Percentiles rank a stretch among this genome's conserved stretches.
phyloP scores from a whole-genome alignment of 2,113 vertebrate species.

The Hassar affinis region DNA sequence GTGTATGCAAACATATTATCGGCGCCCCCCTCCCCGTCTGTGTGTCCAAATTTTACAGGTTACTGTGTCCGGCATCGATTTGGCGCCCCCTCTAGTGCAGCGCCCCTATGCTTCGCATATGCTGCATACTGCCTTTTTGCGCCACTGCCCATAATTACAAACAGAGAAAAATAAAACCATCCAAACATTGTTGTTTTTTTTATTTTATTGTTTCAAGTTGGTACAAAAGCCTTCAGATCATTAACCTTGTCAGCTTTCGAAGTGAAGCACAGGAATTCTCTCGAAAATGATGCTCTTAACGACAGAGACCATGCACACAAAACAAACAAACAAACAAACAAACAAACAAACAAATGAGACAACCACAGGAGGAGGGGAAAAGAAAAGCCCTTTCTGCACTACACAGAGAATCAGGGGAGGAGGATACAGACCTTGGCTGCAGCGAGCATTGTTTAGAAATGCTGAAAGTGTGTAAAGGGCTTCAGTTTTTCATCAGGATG shows the following conservation, averaged over 20 bases:
- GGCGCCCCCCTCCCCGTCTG: too few relatives aligned
- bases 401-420: not conserved
- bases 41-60: too few relatives aligned
- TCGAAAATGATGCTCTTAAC: slow-evolving; percentile 39
- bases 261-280: slow-evolving; percentile 59
- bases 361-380: not conserved
- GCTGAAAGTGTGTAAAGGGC: slow-evolving; percentile 21
- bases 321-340: slow-evolving; percentile 49
- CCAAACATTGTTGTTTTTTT: slow-evolving; percentile 50
- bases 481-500: not conserved
- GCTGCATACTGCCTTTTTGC: too few relatives aligned
- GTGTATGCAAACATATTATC: too few relatives aligned
- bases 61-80: too few relatives aligned
- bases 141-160: not conserved
- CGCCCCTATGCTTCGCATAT: too few relatives aligned
- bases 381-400: slow-evolving; percentile 43
- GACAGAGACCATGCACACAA: slow-evolving; percentile 46
- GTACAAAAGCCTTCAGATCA: slow-evolving; percentile 74
- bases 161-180: slow-evolving; percentile 11
- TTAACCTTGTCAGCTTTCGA: slow-evolving; percentile 68
- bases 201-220: slow-evolving; percentile 77
- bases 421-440: not conserved
- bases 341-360: slow-evolving; percentile 46
- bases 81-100: too few relatives aligned
- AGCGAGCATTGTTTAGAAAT: not conserved